Evolutionary conservation across 2,113 vertebrate species (phyloP).

Genomic region (Lepisosteus osseus): DNA sequence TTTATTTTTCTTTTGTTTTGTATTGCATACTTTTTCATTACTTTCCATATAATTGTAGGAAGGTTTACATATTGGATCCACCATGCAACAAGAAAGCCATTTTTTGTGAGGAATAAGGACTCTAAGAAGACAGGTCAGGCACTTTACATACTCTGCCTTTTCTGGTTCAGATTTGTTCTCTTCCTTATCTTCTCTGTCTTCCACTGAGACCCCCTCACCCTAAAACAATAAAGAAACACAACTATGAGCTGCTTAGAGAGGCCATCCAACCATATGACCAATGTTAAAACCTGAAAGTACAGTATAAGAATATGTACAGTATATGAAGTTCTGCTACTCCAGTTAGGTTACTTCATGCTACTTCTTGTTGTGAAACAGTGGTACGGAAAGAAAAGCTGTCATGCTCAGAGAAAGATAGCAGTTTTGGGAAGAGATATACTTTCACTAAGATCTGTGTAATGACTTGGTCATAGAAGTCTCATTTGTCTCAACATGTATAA

Average conservation of each 20-base stretch:
- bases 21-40: too few species aligned
- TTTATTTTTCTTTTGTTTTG: too few species aligned
- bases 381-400: neutral
- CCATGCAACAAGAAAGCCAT: too few species aligned
- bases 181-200: slow-evolving; percentile 68
- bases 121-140: neutral
- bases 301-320: slow-evolving; percentile 1
- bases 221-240: slow-evolving; percentile 36
- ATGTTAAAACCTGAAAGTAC: neutral
- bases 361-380: slow-evolving; percentile 12
- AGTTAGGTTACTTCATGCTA: neutral
- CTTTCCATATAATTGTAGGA: too few species aligned
- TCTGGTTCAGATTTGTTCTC: slow-evolving; percentile 73
- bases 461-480: too few species aligned
- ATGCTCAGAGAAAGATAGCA: neutral
- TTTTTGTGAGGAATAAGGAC: too few species aligned
- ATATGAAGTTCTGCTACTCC: neutral
- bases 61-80: too few species aligned
- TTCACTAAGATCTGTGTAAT: too few species aligned
- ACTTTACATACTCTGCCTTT: slow-evolving; percentile 76
- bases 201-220: slow-evolving; percentile 68
- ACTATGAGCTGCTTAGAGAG: neutral
- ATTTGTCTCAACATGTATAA: too few species aligned
- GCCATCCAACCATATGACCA: neutral
- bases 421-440: neutral